Conservation (phyloP, 2,797 vertebrate genomes). For the Tragopan temminckii region DNA sequence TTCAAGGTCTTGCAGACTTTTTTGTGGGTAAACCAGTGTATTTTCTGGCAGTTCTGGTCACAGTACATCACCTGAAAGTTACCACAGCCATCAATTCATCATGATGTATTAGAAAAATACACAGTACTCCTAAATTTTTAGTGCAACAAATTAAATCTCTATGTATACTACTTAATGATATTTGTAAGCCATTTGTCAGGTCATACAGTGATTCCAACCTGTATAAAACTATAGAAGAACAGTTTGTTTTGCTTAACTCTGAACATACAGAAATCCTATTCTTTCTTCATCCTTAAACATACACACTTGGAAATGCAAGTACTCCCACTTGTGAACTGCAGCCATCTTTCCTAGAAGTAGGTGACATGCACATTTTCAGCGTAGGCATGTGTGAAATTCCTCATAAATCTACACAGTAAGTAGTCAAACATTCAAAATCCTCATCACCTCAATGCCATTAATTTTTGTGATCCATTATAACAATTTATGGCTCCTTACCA, state of each 20-base stretch:
- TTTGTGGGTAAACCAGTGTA: conserved; percentile 98
- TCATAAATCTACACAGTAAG: neutral
- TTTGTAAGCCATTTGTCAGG: neutral
- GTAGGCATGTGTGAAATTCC: neutral
- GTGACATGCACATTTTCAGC: neutral
- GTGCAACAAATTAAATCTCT: neutral
- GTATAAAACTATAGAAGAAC: neutral
- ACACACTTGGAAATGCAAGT: neutral
- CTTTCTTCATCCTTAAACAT: neutral
- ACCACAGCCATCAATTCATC: conserved; percentile 7
- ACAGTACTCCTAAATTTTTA: neutral
- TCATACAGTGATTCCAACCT: neutral
- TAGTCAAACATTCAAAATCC: neutral
- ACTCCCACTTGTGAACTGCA: neutral
- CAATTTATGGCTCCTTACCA: conserved; percentile 82
- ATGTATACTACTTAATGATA: neutral
- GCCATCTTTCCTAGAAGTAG: neutral
- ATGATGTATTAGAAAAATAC: neutral
- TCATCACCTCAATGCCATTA: neutral
- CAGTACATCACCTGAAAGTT: conserved; percentile 93
- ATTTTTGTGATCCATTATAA: neutral
- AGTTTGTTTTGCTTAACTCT: neutral
- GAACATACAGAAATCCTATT: neutral
- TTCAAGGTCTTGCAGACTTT: conserved; percentile 93
- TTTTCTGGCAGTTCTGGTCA: conserved; percentile 93